These are phyloP conservation scores for chimpanzee (Pan troglodytes) DNA, from an alignment of 2,113 vertebrate species.

Conservation along the genomic window DNA sequence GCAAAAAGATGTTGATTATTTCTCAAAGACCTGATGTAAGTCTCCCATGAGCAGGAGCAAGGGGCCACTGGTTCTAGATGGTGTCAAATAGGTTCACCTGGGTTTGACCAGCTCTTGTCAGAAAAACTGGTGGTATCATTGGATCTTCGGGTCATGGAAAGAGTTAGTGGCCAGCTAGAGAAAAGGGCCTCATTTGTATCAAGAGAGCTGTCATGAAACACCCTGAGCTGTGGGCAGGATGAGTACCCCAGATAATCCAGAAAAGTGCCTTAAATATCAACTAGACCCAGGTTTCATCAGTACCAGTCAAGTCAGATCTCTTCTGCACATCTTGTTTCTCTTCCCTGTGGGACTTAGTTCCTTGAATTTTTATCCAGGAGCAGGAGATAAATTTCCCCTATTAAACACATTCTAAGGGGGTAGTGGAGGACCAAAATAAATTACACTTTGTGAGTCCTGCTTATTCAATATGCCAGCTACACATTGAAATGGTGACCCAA, in stretches of 20 bases:
- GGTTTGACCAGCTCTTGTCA: neutral
- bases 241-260: no score
- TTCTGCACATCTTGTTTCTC: neutral
- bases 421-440: neutral
- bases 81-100: neutral
- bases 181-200: neutral
- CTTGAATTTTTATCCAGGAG: neutral
- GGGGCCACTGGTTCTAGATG: neutral
- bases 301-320: neutral
- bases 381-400: neutral
- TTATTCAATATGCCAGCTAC: neutral
- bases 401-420: neutral
- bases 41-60: fast-evolving
- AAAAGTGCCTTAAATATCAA: neutral
- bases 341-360: neutral
- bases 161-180: neutral
- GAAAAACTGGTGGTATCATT: neutral
- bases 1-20: neutral
- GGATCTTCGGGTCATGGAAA: neutral
- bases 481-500: neutral
- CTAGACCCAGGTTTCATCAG: neutral
- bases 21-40: neutral
- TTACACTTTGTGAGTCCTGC: neutral
- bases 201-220: neutral
- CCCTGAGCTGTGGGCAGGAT: neutral